Percentiles rank a stretch among this genome's conserved stretches.
Conservation (phyloP, 2,113 vertebrate species). For the Nerophis ophidion region DNA sequence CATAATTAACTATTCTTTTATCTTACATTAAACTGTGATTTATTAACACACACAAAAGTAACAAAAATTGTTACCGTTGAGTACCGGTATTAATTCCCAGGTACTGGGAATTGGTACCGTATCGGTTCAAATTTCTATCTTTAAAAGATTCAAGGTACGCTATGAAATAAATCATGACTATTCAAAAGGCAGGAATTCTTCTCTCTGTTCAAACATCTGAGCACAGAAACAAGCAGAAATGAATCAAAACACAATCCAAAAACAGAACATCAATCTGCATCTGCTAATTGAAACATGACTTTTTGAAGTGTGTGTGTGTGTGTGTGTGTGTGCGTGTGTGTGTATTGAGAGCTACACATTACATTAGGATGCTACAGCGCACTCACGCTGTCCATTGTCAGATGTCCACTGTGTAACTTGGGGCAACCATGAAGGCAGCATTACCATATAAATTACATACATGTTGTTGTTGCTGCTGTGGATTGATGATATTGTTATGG, state of each 20-base stretch:
- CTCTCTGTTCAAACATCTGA: slow-evolving; percentile 17
- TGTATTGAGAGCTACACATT: slow-evolving; percentile 13
- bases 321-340: slow-evolving; percentile 15
- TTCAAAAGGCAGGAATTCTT: background rate
- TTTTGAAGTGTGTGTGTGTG: slow-evolving; percentile 12
- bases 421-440: slow-evolving; percentile 50
- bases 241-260: slow-evolving; percentile 20
- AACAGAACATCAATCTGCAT: slow-evolving; percentile 30
- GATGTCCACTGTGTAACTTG: slow-evolving; percentile 53
- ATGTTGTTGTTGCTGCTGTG: slow-evolving; percentile 60
- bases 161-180: background rate
- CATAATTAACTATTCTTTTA: too few species aligned
- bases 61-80: too few species aligned
- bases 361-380: slow-evolving; percentile 53
- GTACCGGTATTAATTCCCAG: too few species aligned
- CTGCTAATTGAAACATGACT: slow-evolving; percentile 56
- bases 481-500: slow-evolving; percentile 72
- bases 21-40: too few species aligned
- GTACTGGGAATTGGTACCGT: too few species aligned
- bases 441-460: slow-evolving; percentile 79
- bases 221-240: slow-evolving; percentile 7
- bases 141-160: too few species aligned
- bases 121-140: too few species aligned
- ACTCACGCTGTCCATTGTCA: slow-evolving; percentile 55
- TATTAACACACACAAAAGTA: too few species aligned